Evolutionary conservation across 1,140 invertebrate genomes (phyloP).

Genomic region (Drosophila athabasca): DNA sequence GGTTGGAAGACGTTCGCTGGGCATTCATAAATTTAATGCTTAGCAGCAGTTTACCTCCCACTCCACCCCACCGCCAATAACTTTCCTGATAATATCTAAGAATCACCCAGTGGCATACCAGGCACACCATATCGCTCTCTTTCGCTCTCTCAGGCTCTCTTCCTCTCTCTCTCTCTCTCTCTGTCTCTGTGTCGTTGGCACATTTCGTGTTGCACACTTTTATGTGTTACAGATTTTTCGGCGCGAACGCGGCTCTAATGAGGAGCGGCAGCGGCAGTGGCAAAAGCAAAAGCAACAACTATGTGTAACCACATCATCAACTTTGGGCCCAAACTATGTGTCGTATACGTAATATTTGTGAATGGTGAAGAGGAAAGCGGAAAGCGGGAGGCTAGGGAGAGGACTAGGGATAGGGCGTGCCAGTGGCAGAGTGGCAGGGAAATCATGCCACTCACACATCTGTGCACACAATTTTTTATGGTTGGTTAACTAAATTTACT

Average conservation of each 20-base stretch:
- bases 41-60: slow-evolving; percentile 49
- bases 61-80: slow-evolving; percentile 55
- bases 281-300: slow-evolving; percentile 27
- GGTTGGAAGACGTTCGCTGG: slow-evolving; percentile 46
- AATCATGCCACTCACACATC: slow-evolving; percentile 44
- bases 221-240: slow-evolving; percentile 69
- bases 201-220: slow-evolving; percentile 73
- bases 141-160: too few species aligned
- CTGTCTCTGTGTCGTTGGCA: slow-evolving; percentile 56
- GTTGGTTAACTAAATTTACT: slow-evolving; percentile 62
- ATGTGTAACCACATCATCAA: slow-evolving; percentile 56
- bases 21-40: slow-evolving; percentile 81
- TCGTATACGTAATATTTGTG: slow-evolving; percentile 67
- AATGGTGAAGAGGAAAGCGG: slow-evolving; percentile 15
- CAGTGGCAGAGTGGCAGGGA: slow-evolving; percentile 20
- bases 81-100: slow-evolving; percentile 76
- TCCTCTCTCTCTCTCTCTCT: slow-evolving; percentile 9
- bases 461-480: slow-evolving; percentile 55
- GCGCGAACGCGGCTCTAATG: slow-evolving; percentile 64
- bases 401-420: background rate
- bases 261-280: slow-evolving; percentile 30
- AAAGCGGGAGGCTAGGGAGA: background rate
- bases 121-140: slow-evolving; percentile 16
- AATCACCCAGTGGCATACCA: slow-evolving; percentile 45
- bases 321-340: slow-evolving; percentile 70